These are phyloP conservation scores for Ibidorhyncha struthersii DNA, from an alignment of 2,113 vertebrate species.

Conservation along the genomic window DNA sequence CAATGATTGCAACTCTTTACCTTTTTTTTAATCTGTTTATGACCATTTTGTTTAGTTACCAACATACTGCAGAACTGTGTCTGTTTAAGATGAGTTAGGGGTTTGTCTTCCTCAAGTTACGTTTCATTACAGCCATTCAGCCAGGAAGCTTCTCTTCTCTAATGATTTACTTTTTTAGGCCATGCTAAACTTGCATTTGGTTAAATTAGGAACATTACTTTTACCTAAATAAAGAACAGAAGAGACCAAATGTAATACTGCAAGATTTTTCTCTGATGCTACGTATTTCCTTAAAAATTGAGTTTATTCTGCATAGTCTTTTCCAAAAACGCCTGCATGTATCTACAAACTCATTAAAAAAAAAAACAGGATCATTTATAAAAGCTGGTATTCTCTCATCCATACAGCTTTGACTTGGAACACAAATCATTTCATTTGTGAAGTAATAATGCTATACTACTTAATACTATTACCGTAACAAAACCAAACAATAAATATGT, in stretches of 20 bases:
- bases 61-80: background rate
- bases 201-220: slow-evolving; percentile 1
- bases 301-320: background rate
- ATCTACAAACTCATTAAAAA: background rate
- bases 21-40: background rate
- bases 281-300: background rate
- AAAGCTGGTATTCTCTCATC: background rate
- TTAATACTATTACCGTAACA: background rate
- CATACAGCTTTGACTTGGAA: background rate
- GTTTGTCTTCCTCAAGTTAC: background rate
- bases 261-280: background rate
- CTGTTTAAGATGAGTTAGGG: background rate
- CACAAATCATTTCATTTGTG: background rate
- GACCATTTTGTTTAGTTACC: background rate
- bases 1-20: background rate
- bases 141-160: background rate
- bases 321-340: background rate
- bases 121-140: background rate
- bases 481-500: background rate
- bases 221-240: background rate
- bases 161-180: background rate
- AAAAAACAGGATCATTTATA: background rate
- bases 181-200: background rate
- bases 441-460: background rate
- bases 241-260: background rate